Conservation (phyloP, 1,140 invertebrate genomes). For the Bombus consobrinus region DNA sequence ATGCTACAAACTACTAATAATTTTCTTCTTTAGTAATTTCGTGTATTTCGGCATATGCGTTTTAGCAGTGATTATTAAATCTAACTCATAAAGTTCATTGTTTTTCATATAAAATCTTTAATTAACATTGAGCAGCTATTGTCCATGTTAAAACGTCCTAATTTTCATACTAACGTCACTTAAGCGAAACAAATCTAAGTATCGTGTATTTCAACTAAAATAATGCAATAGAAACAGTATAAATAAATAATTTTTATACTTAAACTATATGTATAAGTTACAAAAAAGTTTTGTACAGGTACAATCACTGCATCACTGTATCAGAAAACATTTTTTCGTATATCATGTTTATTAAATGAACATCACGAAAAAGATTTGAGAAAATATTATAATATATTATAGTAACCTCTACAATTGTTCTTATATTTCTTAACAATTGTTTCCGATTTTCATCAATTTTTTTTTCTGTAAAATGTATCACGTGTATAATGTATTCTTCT, state of each 20-base stretch:
- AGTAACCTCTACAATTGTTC: not conserved
- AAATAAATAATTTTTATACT: constrained; percentile 53
- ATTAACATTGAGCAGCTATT: constrained; percentile 15
- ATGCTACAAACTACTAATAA: not conserved
- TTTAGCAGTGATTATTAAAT: constrained; percentile 12
- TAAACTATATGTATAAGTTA: constrained; percentile 39
- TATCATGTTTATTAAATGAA: constrained; percentile 11
- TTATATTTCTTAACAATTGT: constrained; percentile 8
- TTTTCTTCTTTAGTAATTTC: constrained; percentile 18
- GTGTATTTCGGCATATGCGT: not conserved
- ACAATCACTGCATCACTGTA: constrained; percentile 19
- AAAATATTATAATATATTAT: constrained; percentile 4
- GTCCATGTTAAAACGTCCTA: constrained; percentile 32
- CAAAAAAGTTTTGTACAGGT: constrained; percentile 40
- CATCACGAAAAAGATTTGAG: not conserved
- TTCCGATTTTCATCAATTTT: not conserved
- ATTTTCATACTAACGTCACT: constrained; percentile 27
- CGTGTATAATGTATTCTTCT: not conserved
- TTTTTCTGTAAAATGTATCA: constrained; percentile 1
- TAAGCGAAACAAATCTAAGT: constrained; percentile 23
- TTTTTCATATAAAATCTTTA: constrained; percentile 19
- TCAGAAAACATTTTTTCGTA: constrained; percentile 6
- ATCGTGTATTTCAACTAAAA: constrained; percentile 27
- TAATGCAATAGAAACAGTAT: constrained; percentile 43
- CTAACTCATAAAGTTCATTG: not conserved